Conservation (phyloP, 2,113 vertebrate genomes). For the Megaceryle maxima region DNA sequence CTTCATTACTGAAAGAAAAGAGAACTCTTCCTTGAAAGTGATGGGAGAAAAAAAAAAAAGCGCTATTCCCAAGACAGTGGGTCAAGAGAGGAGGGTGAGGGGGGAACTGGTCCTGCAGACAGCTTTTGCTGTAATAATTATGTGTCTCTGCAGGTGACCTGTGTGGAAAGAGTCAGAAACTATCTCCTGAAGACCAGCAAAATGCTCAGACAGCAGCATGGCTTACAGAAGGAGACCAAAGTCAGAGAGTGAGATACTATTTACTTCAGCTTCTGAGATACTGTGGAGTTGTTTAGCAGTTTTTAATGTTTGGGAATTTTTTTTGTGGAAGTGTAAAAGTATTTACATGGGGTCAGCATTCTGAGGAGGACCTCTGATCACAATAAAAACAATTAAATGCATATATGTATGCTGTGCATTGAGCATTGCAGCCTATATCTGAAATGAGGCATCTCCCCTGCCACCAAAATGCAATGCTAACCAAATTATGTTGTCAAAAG, state of each 20-base stretch:
- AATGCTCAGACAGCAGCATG: slow-evolving; percentile 82
- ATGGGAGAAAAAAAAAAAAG: neutral
- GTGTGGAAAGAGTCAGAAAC: slow-evolving; percentile 72
- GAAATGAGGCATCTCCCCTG: neutral
- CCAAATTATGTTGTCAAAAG: neutral
- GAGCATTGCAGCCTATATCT: neutral
- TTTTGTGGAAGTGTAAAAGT: neutral
- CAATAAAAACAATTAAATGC: neutral
- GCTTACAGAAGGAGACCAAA: slow-evolving; percentile 79
- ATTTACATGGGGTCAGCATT: neutral
- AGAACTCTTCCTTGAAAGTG: neutral
- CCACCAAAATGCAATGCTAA: slow-evolving; percentile 9
- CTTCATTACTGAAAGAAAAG: neutral
- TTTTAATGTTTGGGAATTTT: neutral
- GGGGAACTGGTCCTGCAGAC: neutral
- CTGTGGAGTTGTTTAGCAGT: neutral
- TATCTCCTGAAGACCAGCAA: slow-evolving; percentile 86
- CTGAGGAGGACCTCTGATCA: neutral
- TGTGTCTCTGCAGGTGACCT: slow-evolving; percentile 72
- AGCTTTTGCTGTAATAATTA: neutral
- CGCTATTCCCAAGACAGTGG: neutral
- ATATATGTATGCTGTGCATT: neutral
- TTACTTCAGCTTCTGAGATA: neutral
- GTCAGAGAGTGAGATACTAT: slow-evolving; percentile 84
- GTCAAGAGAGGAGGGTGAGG: rapidly evolving